A percentile compares a stretch with the other conserved stretches of the same genome.
phyloP scores from a whole-genome alignment of 2,113 vertebrate genomes.

The Addax nasomaculatus region DNA sequence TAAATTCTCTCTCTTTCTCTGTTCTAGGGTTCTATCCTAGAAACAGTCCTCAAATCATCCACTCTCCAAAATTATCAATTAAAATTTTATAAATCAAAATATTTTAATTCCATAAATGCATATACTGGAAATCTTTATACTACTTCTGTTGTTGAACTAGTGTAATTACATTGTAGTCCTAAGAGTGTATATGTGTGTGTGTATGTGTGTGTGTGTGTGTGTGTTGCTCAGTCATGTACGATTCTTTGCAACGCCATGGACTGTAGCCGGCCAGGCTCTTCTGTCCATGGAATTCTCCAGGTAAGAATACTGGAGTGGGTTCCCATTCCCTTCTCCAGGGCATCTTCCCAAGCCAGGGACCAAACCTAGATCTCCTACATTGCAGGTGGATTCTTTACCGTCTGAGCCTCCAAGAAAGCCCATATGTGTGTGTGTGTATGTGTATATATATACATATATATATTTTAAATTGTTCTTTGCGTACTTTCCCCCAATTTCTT shows the following conservation, averaged over 20 bases:
- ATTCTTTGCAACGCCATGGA: background rate
- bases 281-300: background rate
- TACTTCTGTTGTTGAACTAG: background rate
- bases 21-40: background rate
- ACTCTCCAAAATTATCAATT: background rate
- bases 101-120: background rate
- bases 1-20: background rate
- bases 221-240: background rate
- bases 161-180: background rate
- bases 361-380: background rate
- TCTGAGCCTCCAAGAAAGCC: background rate
- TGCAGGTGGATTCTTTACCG: background rate
- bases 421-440: background rate
- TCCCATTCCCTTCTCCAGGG: background rate
- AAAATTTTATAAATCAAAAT: background rate
- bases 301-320: background rate
- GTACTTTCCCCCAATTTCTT: background rate
- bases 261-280: background rate
- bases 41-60: background rate
- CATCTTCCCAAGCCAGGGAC: background rate
- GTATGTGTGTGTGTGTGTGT: background rate
- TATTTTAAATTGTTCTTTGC: background rate
- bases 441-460: background rate
- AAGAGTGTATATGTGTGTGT: background rate
- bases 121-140: background rate